phyloP scores from a whole-genome alignment of 2,888 invertebrate genomes.

The Temnothorax ravouxi region DNA sequence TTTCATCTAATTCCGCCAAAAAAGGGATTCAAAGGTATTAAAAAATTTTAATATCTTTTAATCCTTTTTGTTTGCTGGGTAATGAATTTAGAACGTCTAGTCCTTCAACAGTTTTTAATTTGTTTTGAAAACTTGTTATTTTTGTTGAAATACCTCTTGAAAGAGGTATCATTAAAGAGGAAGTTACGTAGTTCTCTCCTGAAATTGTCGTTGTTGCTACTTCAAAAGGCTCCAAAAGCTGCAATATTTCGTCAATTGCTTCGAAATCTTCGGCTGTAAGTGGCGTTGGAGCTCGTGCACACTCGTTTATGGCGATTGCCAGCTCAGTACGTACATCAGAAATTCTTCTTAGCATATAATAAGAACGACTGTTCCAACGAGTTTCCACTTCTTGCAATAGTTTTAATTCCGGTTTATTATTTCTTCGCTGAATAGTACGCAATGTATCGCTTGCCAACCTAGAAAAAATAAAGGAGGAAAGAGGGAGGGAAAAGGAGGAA shows the following conservation, averaged over 20 bases:
- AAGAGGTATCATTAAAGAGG: neutral
- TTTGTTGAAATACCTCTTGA: neutral
- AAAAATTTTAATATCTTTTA: too few species aligned
- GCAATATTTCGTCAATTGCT: constrained; percentile 5
- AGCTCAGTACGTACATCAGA: neutral
- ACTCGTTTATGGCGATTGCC: constrained; percentile 6
- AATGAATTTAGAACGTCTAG: neutral
- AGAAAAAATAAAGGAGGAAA: too few species aligned
- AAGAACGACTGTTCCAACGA: constrained; percentile 1
- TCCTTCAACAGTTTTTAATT: neutral
- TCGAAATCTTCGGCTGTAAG: neutral
- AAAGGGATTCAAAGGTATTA: too few species aligned
- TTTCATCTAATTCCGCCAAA: too few species aligned
- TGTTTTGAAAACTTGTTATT: neutral
- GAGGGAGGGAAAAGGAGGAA: too few species aligned
- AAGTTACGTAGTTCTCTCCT: neutral
- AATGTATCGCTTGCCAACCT: constrained; percentile 5
- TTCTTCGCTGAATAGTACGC: neutral
- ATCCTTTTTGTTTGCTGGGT: too few species aligned
- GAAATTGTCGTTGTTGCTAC: neutral
- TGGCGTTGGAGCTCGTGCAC: neutral
- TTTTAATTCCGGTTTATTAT: neutral
- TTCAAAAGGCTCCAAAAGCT: neutral
- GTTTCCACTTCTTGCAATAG: neutral
- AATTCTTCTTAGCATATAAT: neutral